Percentiles rank a stretch among this genome's conserved stretches.
Conservation (phyloP, 2,797 vertebrate species). For the Betta splendens region DNA sequence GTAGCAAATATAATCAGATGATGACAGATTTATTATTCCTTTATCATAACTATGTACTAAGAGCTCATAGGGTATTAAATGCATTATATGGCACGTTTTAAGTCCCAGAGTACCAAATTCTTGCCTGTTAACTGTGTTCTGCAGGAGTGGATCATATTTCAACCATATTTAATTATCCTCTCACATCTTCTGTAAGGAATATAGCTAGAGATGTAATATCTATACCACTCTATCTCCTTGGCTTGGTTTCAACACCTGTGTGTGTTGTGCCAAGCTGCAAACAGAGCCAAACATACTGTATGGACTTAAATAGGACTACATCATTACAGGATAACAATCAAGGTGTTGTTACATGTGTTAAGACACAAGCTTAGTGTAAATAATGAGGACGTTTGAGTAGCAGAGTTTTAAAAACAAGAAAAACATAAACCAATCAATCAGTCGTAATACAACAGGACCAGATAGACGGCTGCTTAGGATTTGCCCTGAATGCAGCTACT, state of each 20-base stretch:
- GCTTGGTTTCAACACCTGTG: too few species aligned
- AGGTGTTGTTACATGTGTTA: background rate
- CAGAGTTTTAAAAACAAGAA: background rate
- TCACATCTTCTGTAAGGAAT: slow-evolving; percentile 59
- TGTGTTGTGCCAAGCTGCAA: too few species aligned
- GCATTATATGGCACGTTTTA: slow-evolving; percentile 52
- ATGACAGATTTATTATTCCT: slow-evolving; percentile 45
- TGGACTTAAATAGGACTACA: too few species aligned
- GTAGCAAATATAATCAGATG: slow-evolving; percentile 31
- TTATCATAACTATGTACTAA: slow-evolving; percentile 44
- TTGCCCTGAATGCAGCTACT: background rate
- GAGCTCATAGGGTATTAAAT: slow-evolving; percentile 43
- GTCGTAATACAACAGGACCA: background rate
- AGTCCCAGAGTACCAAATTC: slow-evolving; percentile 64
- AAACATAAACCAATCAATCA: background rate
- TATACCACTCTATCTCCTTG: too few species aligned
- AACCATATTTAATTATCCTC: slow-evolving; percentile 63
- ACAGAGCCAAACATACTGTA: too few species aligned
- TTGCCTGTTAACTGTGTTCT: slow-evolving; percentile 56
- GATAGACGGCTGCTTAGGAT: background rate
- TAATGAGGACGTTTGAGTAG: background rate
- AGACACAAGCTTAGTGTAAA: background rate
- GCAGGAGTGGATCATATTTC: slow-evolving; percentile 54
- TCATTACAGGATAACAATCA: too few species aligned
- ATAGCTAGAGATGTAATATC: slow-evolving; percentile 43